phyloP scores from a whole-genome alignment of 1,140 invertebrate species.

The Bombyx mandarina region DNA sequence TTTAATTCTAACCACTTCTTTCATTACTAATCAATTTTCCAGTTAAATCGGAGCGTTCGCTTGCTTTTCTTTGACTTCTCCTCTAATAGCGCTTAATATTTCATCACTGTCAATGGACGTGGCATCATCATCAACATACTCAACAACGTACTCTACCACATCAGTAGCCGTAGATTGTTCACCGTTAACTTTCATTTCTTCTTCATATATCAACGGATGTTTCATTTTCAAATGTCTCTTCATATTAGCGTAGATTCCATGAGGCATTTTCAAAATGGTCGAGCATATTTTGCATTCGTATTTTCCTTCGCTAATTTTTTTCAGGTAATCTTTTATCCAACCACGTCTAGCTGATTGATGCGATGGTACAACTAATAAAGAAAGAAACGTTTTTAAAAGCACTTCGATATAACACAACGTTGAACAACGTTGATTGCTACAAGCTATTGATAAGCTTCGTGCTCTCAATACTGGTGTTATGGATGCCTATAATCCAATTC shows the following conservation, averaged over 20 bases:
- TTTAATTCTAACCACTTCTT: too few relatives aligned
- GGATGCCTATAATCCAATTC: too few relatives aligned
- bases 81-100: not conserved
- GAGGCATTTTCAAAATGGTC: not conserved
- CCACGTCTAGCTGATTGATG: not conserved
- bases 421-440: too few relatives aligned
- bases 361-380: not conserved
- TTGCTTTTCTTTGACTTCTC: too few relatives aligned
- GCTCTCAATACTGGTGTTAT: too few relatives aligned
- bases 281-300: conserved; percentile 5
- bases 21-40: too few relatives aligned
- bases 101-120: not conserved
- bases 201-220: conserved; percentile 5
- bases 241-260: conserved; percentile 1
- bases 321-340: conserved; percentile 1
- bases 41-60: too few relatives aligned
- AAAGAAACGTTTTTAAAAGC: too few relatives aligned
- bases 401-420: too few relatives aligned
- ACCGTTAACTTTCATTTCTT: not conserved
- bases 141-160: conserved; percentile 2
- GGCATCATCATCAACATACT: not conserved
- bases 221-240: conserved; percentile 2
- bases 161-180: not conserved
- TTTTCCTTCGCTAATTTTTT: not conserved
- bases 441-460: too few relatives aligned